Evolutionary conservation across 2,113 vertebrate species (phyloP), one percentile per base, ranked within the genome.

Genomic region (Gambusia affinis): DNA sequence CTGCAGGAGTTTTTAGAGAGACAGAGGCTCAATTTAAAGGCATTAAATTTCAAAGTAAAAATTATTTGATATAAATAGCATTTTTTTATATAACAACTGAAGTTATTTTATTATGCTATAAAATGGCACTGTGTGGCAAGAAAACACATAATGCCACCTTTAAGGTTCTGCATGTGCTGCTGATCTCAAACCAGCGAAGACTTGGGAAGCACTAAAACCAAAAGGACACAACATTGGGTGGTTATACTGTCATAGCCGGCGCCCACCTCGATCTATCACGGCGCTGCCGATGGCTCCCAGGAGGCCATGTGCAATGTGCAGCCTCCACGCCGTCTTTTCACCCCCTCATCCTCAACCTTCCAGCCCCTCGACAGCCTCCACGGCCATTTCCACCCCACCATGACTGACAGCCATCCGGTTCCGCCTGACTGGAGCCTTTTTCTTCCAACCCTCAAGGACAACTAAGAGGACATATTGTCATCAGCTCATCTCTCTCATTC

Each of bases 361-460:
- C 64, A 51, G 31, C 67, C 30, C 31, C 51, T 24, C 71, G 28
- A 67, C 37, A 35, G 22, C 28, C 57, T 66, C 83, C 67, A 29
- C 70, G 47, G 3, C 70, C 82, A 79, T 68, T 80, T 70, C 81
- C 74, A 28, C 29, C 85, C 70, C n/a, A 8, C 74, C 66, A 71
- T 94, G 92, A 95, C 87, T 94, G 93, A 93, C 93, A 94, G 92
- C 85, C 89, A 70, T 95, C 90, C 44, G 78, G 93, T 93, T 93
- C 88, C 77, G 78, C 92, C 86, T 88, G 89, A 89, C 89, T 89
- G 90, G 81, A 81, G 79, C 80, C 77, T 85, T 87, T 87, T 89
- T 92, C 89, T 92, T 79, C 35, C 30, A 74, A 73, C 88, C 91
- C 92, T 90, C 85, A 92, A 93, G 92, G 89, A 92, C 91, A 82